These are phyloP conservation scores for Neolamprologus sp. DNA, from an alignment of 2,113 vertebrate species.

Conservation along the genomic window DNA sequence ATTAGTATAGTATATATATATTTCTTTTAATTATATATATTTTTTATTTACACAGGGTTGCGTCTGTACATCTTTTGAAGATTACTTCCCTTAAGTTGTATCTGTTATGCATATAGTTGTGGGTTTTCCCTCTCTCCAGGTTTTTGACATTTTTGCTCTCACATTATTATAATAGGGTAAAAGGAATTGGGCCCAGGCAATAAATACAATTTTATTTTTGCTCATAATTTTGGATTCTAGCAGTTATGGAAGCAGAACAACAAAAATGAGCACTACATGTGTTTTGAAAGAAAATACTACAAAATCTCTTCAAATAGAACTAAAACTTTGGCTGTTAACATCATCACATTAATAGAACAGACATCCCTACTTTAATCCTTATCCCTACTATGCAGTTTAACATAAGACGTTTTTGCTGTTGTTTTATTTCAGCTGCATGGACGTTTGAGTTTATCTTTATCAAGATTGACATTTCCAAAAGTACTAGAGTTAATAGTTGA, in stretches of 20 bases:
- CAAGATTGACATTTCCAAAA: constrained; percentile 7
- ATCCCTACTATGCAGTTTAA: background rate
- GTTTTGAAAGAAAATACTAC: background rate
- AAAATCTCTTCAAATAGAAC: background rate
- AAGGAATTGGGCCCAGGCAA: background rate
- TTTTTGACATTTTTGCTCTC: background rate
- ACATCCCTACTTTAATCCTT: background rate
- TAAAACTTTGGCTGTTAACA: background rate
- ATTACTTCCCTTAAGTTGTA: background rate
- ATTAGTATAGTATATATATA: background rate
- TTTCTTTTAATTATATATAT: background rate
- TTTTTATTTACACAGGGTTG: background rate
- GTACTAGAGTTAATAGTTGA: background rate
- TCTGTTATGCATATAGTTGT: background rate
- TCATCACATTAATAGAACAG: background rate
- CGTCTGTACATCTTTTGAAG: background rate
- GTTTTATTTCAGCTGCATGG: background rate
- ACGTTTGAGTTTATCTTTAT: background rate
- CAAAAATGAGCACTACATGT: background rate
- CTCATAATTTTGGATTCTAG: background rate
- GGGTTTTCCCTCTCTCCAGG: background rate
- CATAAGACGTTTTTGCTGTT: background rate
- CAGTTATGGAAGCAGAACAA: background rate
- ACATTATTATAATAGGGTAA: background rate
- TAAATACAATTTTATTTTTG: background rate